Evolutionary conservation across 2,113 vertebrate species (phyloP).

Genomic region (Tenrec ecaudatus): DNA sequence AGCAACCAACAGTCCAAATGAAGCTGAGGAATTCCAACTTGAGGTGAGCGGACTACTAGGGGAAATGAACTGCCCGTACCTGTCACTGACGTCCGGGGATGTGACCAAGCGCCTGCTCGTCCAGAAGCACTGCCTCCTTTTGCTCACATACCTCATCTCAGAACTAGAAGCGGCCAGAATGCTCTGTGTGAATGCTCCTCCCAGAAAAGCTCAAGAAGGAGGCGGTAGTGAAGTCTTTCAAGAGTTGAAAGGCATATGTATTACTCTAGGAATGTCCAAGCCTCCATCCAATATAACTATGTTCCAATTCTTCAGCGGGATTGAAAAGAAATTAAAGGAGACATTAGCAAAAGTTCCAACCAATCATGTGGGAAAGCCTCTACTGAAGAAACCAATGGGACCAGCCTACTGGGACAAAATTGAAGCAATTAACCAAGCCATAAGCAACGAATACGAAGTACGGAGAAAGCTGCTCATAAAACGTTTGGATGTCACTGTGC

Average conservation of each 20-base stretch:
- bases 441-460: conserved; percentile 97
- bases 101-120: conserved; percentile 94
- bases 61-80: conserved; percentile 96
- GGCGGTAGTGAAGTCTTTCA: conserved; percentile 94
- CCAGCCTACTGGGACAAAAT: conserved; percentile 98
- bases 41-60: conserved; percentile 97
- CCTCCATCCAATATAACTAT: conserved; percentile 98
- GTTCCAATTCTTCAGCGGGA: conserved; percentile 99
- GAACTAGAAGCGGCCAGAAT: conserved; percentile 98
- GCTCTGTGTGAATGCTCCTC: conserved; percentile 93
- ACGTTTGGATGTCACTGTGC: conserved; percentile 97
- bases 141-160: conserved; percentile 97
- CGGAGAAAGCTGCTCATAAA: conserved; percentile 97
- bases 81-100: conserved; percentile 92
- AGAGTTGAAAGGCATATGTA: conserved; percentile 97
- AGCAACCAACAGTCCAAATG: conserved; percentile 95
- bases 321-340: conserved; percentile 99
- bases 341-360: conserved; percentile 94
- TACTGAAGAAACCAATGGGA: conserved; percentile 94
- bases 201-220: conserved; percentile 92
- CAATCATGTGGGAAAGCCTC: conserved; percentile 93
- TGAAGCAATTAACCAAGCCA: conserved; percentile 97
- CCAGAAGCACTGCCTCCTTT: conserved; percentile 95
- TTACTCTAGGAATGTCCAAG: conserved; percentile 98
- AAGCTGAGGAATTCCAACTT: conserved; percentile 96